Conservation (phyloP, 2,797 vertebrate species). For the Peromyscus melanophrys region DNA sequence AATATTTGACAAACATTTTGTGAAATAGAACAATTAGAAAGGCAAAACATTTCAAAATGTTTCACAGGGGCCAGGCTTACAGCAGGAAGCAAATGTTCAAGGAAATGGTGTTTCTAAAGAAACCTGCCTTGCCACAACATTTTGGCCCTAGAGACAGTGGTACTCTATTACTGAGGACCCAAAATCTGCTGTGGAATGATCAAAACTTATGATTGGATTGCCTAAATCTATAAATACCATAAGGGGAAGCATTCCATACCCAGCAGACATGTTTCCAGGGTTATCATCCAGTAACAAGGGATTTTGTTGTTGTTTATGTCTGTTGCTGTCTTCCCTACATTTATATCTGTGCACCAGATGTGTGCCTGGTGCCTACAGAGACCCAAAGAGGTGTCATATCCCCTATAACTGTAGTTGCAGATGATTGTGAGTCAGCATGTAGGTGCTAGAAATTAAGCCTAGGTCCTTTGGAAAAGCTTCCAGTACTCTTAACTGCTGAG, state of each 20-base stretch:
- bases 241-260: neutral
- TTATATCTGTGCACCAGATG: neutral
- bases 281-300: neutral
- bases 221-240: neutral
- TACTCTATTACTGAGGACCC: neutral
- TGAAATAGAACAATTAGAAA: slow-evolving; percentile 75
- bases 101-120: neutral
- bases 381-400: neutral
- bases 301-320: neutral
- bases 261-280: neutral
- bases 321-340: neutral
- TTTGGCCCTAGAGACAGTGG: too few relatives aligned
- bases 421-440: neutral
- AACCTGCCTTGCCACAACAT: neutral
- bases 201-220: neutral
- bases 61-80: slow-evolving; percentile 42
- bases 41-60: slow-evolving; percentile 79
- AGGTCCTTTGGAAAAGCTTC: neutral
- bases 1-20: slow-evolving; percentile 84
- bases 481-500: neutral
- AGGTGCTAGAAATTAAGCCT: neutral
- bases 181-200: neutral
- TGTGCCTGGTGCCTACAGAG: neutral
- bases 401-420: neutral
- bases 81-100: slow-evolving; percentile 33